Percentiles rank a stretch among this genome's conserved stretches.
These are phyloP conservation scores for Drosophila orosa DNA, from an alignment of 1,140 invertebrate species.

Conservation along the genomic window DNA sequence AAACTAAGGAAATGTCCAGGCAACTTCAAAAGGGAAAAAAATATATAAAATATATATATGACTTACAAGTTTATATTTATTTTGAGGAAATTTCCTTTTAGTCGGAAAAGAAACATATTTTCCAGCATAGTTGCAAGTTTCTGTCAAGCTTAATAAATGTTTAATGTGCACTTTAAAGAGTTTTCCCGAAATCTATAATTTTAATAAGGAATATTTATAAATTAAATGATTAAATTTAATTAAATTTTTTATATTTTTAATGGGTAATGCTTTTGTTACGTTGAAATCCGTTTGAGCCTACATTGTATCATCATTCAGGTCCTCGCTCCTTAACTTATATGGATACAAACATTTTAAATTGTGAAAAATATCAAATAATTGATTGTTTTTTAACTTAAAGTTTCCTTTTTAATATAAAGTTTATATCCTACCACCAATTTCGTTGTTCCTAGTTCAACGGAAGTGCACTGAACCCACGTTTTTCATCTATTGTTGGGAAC, in stretches of 20 bases:
- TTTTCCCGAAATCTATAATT: not conserved
- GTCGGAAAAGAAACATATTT: not conserved
- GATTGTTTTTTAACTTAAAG: not conserved
- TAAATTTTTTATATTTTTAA: too few species aligned
- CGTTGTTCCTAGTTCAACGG: slow-evolving; percentile 28
- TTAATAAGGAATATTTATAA: too few species aligned
- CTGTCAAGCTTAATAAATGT: not conserved
- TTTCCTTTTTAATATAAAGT: not conserved
- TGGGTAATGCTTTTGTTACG: too few species aligned
- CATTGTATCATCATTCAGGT: too few species aligned
- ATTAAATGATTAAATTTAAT: too few species aligned
- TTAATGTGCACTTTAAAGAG: not conserved
- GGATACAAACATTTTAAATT: too few species aligned
- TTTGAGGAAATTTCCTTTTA: not conserved
- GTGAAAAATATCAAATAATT: too few species aligned
- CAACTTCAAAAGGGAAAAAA: slow-evolving; percentile 24
- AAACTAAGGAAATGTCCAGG: slow-evolving; percentile 1
- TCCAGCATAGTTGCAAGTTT: not conserved
- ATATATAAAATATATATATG: not conserved
- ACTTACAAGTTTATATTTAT: not conserved
- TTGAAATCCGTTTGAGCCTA: too few species aligned
- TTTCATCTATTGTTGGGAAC: slow-evolving; percentile 29
- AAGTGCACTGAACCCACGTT: slow-evolving; percentile 43
- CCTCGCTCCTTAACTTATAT: too few species aligned
- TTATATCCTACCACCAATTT: not conserved